Conservation (phyloP, 2,113 vertebrate genomes). For the Cheilinus undulatus region DNA sequence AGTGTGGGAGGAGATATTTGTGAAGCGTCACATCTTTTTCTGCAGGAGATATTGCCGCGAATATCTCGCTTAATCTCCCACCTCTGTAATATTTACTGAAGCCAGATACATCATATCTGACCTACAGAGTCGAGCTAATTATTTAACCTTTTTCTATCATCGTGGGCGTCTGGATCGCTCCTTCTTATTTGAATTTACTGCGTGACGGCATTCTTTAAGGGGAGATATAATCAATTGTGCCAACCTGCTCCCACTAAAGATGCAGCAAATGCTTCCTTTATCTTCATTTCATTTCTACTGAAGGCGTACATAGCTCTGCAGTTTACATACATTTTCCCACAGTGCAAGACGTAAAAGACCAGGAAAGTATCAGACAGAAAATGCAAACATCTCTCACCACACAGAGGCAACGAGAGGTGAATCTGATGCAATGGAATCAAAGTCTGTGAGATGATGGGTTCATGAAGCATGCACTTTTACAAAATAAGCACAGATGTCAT, state of each 20-base stretch:
- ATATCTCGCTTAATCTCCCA: slow-evolving; percentile 56
- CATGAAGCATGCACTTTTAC: slow-evolving; percentile 23
- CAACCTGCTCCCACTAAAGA: not conserved
- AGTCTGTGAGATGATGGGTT: too few species aligned
- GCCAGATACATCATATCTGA: slow-evolving; percentile 40
- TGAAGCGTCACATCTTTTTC: slow-evolving; percentile 45
- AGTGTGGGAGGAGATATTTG: slow-evolving; percentile 68
- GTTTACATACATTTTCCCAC: not conserved
- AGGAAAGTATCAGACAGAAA: not conserved
- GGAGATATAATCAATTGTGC: slow-evolving; percentile 31
- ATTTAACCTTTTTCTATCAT: slow-evolving; percentile 29
- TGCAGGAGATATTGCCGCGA: slow-evolving; percentile 17
- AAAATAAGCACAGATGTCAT: slow-evolving; percentile 30
- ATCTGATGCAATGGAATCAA: not conserved
- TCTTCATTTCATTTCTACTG: too few species aligned
- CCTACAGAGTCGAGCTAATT: slow-evolving; percentile 32
- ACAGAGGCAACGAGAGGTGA: slow-evolving; percentile 2
- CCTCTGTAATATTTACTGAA: slow-evolving; percentile 32
- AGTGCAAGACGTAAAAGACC: slow-evolving; percentile 22
- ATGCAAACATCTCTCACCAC: slow-evolving; percentile 13
- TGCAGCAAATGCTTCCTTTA: not conserved
- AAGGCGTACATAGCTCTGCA: not conserved
- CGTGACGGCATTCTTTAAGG: not conserved
- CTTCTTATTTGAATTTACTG: not conserved
- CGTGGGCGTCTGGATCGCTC: not conserved